These are phyloP conservation scores for Graptemys geographica DNA, from an alignment of 2,797 vertebrate genomes.

Conservation along the genomic window DNA sequence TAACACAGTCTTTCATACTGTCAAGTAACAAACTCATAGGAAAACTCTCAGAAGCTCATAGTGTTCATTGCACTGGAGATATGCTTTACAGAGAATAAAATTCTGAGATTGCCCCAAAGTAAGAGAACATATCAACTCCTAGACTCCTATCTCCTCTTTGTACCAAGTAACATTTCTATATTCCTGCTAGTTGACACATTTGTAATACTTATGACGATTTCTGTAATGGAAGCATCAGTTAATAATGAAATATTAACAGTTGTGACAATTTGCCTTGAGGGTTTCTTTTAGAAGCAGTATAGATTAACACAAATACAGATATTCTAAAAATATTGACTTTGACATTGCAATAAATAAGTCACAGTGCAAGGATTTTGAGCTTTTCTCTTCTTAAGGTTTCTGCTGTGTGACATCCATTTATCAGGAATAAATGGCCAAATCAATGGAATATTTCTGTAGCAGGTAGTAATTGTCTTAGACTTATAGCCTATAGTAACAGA, in stretches of 20 bases:
- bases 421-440: slow-evolving; percentile 72
- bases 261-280: background rate
- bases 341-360: slow-evolving; percentile 59
- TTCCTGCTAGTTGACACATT: background rate
- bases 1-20: background rate
- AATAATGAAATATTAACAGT: slow-evolving; percentile 13
- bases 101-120: background rate
- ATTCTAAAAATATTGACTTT: slow-evolving; percentile 14
- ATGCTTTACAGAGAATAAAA: background rate
- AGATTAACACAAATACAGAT: slow-evolving; percentile 27
- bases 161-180: background rate
- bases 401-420: slow-evolving; percentile 61
- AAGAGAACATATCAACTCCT: background rate
- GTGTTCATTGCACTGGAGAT: background rate
- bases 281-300: slow-evolving; percentile 20
- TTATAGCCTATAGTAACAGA: slow-evolving; percentile 47
- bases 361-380: slow-evolving; percentile 54
- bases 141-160: background rate
- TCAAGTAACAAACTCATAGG: background rate
- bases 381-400: slow-evolving; percentile 51
- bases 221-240: background rate
- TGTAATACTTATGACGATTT: background rate
- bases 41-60: background rate
- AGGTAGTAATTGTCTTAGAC: slow-evolving; percentile 69
- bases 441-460: slow-evolving; percentile 65